These are phyloP conservation scores for Indri indri DNA, from an alignment of 2,113 vertebrate genomes.

Conservation along the genomic window DNA sequence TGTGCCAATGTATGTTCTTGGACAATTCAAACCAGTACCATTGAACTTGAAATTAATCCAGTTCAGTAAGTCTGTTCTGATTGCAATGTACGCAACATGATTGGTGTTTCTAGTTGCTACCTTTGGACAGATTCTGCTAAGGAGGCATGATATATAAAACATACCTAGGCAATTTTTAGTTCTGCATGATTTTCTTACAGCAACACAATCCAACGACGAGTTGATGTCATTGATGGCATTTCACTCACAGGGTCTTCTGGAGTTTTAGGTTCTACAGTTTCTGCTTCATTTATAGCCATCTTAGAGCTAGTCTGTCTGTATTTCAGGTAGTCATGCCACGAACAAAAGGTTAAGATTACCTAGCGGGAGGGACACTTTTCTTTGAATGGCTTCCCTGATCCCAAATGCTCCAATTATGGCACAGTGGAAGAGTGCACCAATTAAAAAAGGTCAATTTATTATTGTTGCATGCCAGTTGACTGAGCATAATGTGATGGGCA, in stretches of 20 bases:
- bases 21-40: background rate
- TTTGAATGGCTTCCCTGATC: background rate
- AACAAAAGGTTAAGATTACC: background rate
- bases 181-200: background rate
- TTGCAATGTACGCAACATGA: background rate
- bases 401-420: background rate
- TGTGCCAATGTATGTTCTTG: background rate
- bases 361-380: background rate
- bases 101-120: background rate
- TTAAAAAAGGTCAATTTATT: background rate
- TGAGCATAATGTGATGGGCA: background rate
- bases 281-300: background rate
- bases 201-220: background rate
- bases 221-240: background rate
- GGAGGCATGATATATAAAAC: background rate
- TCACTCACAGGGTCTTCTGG: background rate
- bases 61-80: background rate
- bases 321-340: background rate
- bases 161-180: background rate
- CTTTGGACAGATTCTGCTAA: background rate
- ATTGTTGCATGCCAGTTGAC: background rate
- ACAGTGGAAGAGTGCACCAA: background rate
- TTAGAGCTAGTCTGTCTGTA: background rate
- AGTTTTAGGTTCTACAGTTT: background rate
- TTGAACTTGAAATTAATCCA: conserved; percentile 11